Evolutionary conservation across 2,797 vertebrate genomes (phyloP), one percentile per base, ranked within the genome.

Genomic region (Poecilia gillii): DNA sequence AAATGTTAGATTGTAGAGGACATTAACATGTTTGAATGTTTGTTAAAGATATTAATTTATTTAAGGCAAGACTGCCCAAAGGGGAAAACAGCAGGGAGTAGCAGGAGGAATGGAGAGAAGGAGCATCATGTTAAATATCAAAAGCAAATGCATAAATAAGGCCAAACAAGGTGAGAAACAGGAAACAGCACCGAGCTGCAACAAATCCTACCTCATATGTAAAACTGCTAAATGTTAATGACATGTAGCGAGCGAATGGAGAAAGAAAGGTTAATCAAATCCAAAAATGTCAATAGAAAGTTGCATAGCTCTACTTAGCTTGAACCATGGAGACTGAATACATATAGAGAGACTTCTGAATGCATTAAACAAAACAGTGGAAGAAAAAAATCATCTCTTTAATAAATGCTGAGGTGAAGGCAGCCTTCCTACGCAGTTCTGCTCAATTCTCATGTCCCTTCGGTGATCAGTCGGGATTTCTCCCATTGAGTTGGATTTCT

Each of bases 11-110:
- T 79, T 74, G 45, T 25, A 47, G 31, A 43, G 6, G 75, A 41
- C 80, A 84, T 82, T 86, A 84, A 87, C 82, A 80, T 74, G 71
- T 90, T 87, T 81, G 87, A 89, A 74, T 77, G 79, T 74, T 70
- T 84, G 74, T 70, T 74, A 83, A 59, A 74, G 68, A 89, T 73
- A 81, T 84, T 87, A 6, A 74, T 81, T 82, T 81, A 53, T 77
- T 79, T 79, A 70, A 53, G 77, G 73, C 62, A 76, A 59, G 89
- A 81, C 74, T 73, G 46, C 78, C 81, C 72, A 68, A 68, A 43
- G 78, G 47, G 80, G 78, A 73, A 83, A 84, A 79, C 82, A 74
- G 76, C 39, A 41, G 70, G 78, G 46, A 39, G 74, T 3, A 36
- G 39, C 47, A 14, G 23, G 70, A 83, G 68, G 4, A 11, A 49